Evolutionary conservation across 2,888 invertebrate species (phyloP).

Genomic region (Cabera pusaria): DNA sequence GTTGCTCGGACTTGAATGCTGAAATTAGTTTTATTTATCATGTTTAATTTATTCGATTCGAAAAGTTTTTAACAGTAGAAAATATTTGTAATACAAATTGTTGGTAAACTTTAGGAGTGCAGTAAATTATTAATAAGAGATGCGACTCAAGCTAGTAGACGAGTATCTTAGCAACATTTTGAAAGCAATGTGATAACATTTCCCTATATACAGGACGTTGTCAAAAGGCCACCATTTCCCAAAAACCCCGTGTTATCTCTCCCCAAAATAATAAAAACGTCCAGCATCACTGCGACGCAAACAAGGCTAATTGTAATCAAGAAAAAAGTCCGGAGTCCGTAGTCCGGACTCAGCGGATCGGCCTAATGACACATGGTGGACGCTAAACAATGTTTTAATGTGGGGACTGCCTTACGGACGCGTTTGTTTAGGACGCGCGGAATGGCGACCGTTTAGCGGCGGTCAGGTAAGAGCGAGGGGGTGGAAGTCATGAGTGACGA

Average conservation of each 20-base stretch:
- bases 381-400: slow-evolving; percentile 79
- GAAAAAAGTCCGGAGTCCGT: slow-evolving; percentile 52
- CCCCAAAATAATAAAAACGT: slow-evolving; percentile 18
- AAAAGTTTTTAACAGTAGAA: too few relatives aligned
- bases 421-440: slow-evolving; percentile 80
- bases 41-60: slow-evolving; percentile 22
- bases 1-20: slow-evolving; percentile 33
- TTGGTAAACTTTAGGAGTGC: too few relatives aligned
- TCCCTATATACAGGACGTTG: too few relatives aligned
- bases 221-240: too few relatives aligned
- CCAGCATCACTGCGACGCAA: slow-evolving; percentile 9
- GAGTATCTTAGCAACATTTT: too few relatives aligned
- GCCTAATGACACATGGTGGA: slow-evolving; percentile 71
- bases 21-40: slow-evolving; percentile 32
- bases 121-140: too few relatives aligned
- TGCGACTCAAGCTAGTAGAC: too few relatives aligned
- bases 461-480: slow-evolving; percentile 42
- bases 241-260: slow-evolving; percentile 1
- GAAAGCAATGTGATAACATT: too few relatives aligned
- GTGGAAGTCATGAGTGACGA: slow-evolving; percentile 14
- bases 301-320: slow-evolving; percentile 47
- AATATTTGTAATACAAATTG: too few relatives aligned
- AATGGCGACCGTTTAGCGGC: slow-evolving; percentile 76
- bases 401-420: slow-evolving; percentile 70
- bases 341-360: slow-evolving; percentile 57